Base-by-base conservation (phyloP, 2,113 vertebrate species). In the Tetrax tetrax region DNA sequence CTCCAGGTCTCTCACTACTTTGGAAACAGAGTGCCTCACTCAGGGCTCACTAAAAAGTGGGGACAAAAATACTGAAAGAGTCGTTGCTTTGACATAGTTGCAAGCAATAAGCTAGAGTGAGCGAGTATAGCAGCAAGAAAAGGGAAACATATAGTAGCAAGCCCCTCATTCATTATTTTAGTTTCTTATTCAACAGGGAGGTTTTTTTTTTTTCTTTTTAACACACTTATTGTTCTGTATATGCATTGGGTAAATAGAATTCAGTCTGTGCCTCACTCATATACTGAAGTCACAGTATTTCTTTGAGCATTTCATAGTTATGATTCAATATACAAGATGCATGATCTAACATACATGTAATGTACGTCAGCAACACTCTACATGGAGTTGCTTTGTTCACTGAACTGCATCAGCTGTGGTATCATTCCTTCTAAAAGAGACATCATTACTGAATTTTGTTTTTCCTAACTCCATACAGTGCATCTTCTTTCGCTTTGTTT, bases 121-220 rank as follows among this genome's bases (percentile, higher is more conserved):
- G 24, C 0, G 0, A 77, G 35, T 22, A 8, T 27, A 69, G 56
- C 3, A 59, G 47, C 1, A 48, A 77, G 9, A 69, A 77, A 70
- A 53, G 33, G 33, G 16, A 77, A 87, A 78, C 3, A 9, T 17
- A 25, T 71, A 61, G 24, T 25, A 71, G 54, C 19, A 54, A 57
- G 2, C 6, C 3, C 10, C 25, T 43, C 8, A 43, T 12, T 60
- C 7, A 14, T 12, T 2, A 51, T 17, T 70, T 69, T 66, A 7
- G 4, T 31, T 70, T 80, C 16, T 35, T 45, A 56, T 6, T 76
- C 23, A 35, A 6, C 8, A 3, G 60, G 18, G 11, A 8, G 5
- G 60, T n/a, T 45, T 83, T 64, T 51, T 43, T 74, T 63, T 85
- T 31, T 28, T 29, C 28, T 29, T 54, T 29, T 54, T 54, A 54